Base-by-base conservation (phyloP, 1,140 invertebrate species). In the Prorops nasuta region DNA sequence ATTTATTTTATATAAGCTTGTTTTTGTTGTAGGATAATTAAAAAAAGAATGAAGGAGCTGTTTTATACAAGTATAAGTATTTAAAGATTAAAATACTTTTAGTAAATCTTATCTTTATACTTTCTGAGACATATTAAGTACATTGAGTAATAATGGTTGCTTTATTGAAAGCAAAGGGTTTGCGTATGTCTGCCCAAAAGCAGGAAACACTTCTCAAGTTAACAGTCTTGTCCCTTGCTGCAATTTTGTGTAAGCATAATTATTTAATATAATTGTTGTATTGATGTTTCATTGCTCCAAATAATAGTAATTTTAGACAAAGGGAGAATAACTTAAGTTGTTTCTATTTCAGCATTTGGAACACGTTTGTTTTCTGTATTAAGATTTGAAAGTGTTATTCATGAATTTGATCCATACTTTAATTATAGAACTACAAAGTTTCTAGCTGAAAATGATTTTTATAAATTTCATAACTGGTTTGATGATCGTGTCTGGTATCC, bases 361-460 rank as follows among this genome's bases (percentile, higher is more conserved):
- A 95, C 91, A 14, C 83, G 96, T 47, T 76, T 98, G 14, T 98
- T 98, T 74, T 98, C 95, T 16, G 95, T 98, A n/a, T 76, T 98
- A 43, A 83, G 94, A 37, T 98, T 96, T 77, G 96, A 98, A 76
- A 96, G 92, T 76, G 94, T 98, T 3, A 98, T 98, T 64, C 96
- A 98, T 79, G 96, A 98, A 78, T 98, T 98, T 79, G 96, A 98
- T 88, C 96, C 96, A 1, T 98, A 98, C 71, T 98, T 98, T 71
- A 98, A 98, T 79, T 98, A 98, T 74, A 84, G 96, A 63, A 98
- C 96, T 28, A 98, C 96, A 9, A 87, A 92, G 58, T 98, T 87
- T 73, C 79, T 98, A 43, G 85, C 93, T 3, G 94, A 98, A 75
- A 89, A 98, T 80, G 96, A 96, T 2, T 98, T 98, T 74, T 98